Base-by-base conservation (phyloP, 2,797 vertebrate genomes). In the Selene dorsalis region DNA sequence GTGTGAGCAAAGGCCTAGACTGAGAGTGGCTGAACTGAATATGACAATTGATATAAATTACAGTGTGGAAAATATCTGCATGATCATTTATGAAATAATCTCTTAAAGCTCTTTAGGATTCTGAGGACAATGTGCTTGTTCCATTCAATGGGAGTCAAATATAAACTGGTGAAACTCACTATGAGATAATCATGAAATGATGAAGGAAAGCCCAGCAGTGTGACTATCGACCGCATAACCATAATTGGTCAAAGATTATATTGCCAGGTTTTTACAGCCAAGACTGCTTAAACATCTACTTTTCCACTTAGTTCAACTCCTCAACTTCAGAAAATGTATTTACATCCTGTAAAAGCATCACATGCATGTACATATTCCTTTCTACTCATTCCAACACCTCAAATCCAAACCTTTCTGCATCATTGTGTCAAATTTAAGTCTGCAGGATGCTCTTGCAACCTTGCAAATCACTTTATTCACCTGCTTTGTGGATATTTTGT, bases 401-500 rank as follows among this genome's bases (percentile, higher is more conserved):
- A 20, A 26, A 32, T 55, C 5, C 13, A 20, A 35, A n/a, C 14
- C 3, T 59, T 26, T 26, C 11, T 48, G 57, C 35, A 48, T 6
- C 24, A 30, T 26, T 43, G 48, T 32, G 18, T 56, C 16, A 67
- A 47, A 35, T 66, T 39, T 56, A 57, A 68, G 22, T 67, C 56
- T 52, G 4, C n/a, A 38, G 30, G 18, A 38, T 60, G 9, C 13
- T 43, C 8, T 6, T 45, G 28, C 4, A 28, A 39, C 30, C 26
- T 52, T 45, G 11, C 52, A 39, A 61, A 66, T 60, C 2, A 39
- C 8, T 48, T 16, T 38, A 6, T 8, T 14, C 20, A 39, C 8
- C 10, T 77, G 20, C 30, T 47, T 6, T 14, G 1, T 59, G 3
- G 0, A 70, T 12, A 69, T 56, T 41, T 62, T 60, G 28, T 35